phyloP scores from a whole-genome alignment of 2,113 vertebrate genomes.

The Eupsittula cactorum region DNA sequence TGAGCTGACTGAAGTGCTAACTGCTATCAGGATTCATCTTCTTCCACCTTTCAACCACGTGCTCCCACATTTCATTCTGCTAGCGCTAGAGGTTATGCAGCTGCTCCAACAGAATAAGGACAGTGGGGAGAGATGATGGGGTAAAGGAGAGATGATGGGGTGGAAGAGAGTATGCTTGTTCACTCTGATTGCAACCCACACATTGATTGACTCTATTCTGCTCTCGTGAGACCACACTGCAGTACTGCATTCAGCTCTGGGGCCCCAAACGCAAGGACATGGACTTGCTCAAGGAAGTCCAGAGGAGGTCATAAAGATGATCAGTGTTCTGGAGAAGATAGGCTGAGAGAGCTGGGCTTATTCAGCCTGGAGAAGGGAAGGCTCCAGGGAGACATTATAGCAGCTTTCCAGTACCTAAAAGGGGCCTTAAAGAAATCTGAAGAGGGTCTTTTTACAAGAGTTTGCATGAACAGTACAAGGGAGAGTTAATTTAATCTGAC shows the following conservation, averaged over 20 bases:
- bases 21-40: neutral
- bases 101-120: neutral
- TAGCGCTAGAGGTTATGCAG: neutral
- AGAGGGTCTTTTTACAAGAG: neutral
- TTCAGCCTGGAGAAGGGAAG: neutral
- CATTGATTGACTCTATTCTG: neutral
- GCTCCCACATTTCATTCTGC: neutral
- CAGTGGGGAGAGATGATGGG: neutral
- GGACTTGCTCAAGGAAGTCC: neutral
- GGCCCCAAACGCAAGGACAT: neutral
- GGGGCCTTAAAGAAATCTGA: neutral
- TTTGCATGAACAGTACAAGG: neutral
- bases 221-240: neutral
- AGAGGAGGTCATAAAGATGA: neutral
- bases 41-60: neutral
- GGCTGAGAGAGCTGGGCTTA: neutral
- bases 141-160: neutral
- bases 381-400: neutral
- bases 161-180: neutral
- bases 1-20: neutral
- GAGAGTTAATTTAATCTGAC: neutral
- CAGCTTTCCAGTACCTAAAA: neutral
- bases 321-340: neutral
- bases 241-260: neutral
- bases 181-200: neutral